These are phyloP conservation scores for Neodiprion virginianus DNA, from an alignment of 1,140 invertebrate genomes.

Conservation along the genomic window DNA sequence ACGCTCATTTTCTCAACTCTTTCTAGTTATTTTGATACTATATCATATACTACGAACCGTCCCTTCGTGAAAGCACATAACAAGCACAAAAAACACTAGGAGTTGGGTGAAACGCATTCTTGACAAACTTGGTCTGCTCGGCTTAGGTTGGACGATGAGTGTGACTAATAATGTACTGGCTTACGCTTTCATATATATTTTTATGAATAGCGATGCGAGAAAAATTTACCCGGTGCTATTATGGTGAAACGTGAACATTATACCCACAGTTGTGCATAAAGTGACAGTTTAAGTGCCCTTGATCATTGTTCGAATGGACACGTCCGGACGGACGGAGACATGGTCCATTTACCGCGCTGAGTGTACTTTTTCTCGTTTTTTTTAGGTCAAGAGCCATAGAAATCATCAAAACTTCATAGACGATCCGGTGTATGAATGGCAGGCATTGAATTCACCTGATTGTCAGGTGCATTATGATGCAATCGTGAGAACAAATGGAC, in stretches of 20 bases:
- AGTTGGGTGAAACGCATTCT: conserved; percentile 1
- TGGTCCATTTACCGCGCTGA: conserved; percentile 14
- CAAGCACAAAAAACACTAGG: neutral
- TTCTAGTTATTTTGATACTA: no score
- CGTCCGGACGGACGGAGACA: conserved; percentile 10
- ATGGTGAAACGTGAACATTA: neutral
- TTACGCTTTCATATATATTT: neutral
- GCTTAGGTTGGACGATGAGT: neutral
- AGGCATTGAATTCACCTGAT: neutral
- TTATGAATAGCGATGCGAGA: neutral
- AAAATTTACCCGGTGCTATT: neutral
- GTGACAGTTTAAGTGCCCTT: conserved; percentile 10
- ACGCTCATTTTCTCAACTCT: no score
- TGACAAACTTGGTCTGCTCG: neutral
- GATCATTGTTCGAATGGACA: conserved; percentile 3
- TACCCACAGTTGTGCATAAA: neutral
- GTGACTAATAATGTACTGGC: neutral
- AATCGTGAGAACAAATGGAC: no score
- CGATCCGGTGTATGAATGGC: neutral
- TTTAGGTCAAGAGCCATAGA: neutral
- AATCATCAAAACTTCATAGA: neutral
- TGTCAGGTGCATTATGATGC: neutral
- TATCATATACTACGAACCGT: neutral
- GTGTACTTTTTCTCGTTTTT: neutral
- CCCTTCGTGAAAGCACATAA: neutral